phyloP scores from a whole-genome alignment of 1,140 invertebrate genomes.

The Drosophila fuyamai region DNA sequence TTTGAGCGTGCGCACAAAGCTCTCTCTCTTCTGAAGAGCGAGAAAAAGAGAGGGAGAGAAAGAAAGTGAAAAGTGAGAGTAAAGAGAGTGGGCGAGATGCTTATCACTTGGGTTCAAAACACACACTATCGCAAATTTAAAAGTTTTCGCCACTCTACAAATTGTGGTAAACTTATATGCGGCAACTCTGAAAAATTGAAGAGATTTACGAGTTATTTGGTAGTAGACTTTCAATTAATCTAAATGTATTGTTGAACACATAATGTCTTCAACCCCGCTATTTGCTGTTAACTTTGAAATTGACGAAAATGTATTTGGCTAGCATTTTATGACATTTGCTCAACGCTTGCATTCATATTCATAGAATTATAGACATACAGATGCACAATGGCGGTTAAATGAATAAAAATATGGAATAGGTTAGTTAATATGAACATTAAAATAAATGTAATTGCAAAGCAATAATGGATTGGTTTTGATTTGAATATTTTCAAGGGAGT shows the following conservation, averaged over 20 bases:
- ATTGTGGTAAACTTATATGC: slow-evolving; percentile 15
- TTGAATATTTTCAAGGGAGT: too few relatives aligned
- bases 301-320: slow-evolving; percentile 1
- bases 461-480: too few relatives aligned
- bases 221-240: slow-evolving; percentile 5
- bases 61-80: slow-evolving; percentile 14
- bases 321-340: slow-evolving; percentile 34
- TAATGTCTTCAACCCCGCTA: background rate
- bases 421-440: too few relatives aligned
- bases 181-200: background rate
- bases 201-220: slow-evolving; percentile 5
- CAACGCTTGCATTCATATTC: slow-evolving; percentile 34
- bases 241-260: background rate
- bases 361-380: background rate
- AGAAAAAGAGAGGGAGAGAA: slow-evolving; percentile 1
- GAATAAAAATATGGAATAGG: background rate
- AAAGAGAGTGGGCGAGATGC: slow-evolving; percentile 13
- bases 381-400: slow-evolving; percentile 2
- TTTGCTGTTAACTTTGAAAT: slow-evolving; percentile 19
- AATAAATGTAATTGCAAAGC: too few relatives aligned
- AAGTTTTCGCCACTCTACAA: slow-evolving; percentile 32
- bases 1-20: slow-evolving; percentile 45
- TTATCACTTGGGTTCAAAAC: slow-evolving; percentile 39
- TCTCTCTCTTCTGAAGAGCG: background rate
- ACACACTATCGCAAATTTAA: slow-evolving; percentile 24